A percentile compares a stretch with the other conserved stretches of the same genome.
Evolutionary conservation across 2,113 vertebrate species (phyloP).

Genomic region (Muntiacus reevesi): DNA sequence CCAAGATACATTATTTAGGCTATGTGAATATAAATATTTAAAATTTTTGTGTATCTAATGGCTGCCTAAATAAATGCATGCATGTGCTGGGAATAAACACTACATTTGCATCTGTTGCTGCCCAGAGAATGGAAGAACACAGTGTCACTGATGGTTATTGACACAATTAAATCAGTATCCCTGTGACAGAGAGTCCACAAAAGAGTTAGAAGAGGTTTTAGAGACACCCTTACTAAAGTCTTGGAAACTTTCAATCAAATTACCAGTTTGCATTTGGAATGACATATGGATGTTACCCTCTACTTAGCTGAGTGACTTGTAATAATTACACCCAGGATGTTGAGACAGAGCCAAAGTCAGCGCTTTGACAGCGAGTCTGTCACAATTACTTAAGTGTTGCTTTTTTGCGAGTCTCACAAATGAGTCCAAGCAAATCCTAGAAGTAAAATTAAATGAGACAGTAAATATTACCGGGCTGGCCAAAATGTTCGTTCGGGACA

Average conservation of each 20-base stretch:
- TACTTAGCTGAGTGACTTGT: neutral
- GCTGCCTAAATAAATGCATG: neutral
- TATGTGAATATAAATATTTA: slow-evolving; percentile 32
- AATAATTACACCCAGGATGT: neutral
- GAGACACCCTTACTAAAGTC: neutral
- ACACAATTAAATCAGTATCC: neutral
- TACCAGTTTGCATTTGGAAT: neutral
- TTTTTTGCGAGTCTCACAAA: neutral
- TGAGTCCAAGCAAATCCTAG: neutral
- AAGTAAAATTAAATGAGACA: neutral
- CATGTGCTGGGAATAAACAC: slow-evolving; percentile 11
- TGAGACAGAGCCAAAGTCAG: neutral
- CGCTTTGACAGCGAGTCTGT: neutral
- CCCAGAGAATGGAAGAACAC: neutral
- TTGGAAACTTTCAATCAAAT: neutral
- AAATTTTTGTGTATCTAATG: neutral
- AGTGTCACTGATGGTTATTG: neutral
- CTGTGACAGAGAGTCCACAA: neutral
- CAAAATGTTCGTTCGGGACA: neutral
- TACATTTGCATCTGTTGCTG: neutral
- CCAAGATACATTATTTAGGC: slow-evolving; percentile 37
- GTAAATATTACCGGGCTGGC: neutral
- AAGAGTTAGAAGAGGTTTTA: neutral
- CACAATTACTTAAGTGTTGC: neutral
- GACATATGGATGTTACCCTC: neutral